A percentile compares a stretch with the other conserved stretches of the same genome.
These are phyloP conservation scores for Stenolophus ochropezus DNA, from an alignment of 2,888 invertebrate species.

Conservation along the genomic window DNA sequence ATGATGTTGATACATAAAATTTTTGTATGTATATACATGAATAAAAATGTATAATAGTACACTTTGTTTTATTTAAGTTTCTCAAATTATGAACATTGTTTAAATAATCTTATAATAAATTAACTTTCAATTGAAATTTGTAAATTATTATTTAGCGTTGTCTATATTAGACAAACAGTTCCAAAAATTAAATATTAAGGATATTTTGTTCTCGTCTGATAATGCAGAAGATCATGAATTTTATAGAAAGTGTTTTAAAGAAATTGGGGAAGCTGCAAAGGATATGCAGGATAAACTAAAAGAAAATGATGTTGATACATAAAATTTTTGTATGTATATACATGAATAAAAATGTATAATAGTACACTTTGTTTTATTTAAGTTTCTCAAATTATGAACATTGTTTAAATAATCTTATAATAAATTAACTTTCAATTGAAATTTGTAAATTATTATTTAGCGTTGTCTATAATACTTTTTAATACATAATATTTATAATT, in stretches of 20 bases:
- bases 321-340: background rate
- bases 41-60: background rate
- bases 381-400: no score
- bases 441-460: no score
- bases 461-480: no score
- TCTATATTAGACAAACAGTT: background rate
- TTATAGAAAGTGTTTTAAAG: slow-evolving; percentile 17
- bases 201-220: slow-evolving; percentile 8
- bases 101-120: no score
- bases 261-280: slow-evolving; percentile 15
- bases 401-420: no score
- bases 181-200: slow-evolving; percentile 20
- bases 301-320: background rate
- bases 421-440: no score
- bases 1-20: background rate
- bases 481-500: no score
- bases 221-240: slow-evolving; percentile 22
- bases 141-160: no score
- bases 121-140: no score
- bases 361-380: background rate
- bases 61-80: background rate
- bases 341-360: background rate
- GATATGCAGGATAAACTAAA: slow-evolving; percentile 24
- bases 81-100: no score
- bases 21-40: background rate